phyloP scores from a whole-genome alignment of 2,888 invertebrate species.

The Metalampra italica region DNA sequence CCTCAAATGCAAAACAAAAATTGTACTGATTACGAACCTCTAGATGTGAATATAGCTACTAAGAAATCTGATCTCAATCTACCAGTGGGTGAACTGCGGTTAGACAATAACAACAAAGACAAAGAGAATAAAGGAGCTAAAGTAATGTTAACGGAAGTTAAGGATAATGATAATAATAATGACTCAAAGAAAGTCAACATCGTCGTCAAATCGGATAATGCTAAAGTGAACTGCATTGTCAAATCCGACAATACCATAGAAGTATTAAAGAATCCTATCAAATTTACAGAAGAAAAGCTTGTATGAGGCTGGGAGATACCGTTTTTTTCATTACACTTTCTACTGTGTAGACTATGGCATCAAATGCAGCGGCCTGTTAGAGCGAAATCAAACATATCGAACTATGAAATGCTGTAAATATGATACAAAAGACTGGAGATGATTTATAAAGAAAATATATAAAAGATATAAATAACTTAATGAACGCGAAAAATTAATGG shows the following conservation, averaged over 20 bases:
- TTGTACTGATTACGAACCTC: conserved; percentile 4
- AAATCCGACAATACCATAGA: conserved; percentile 36
- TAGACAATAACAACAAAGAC: conserved; percentile 56
- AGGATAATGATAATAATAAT: conserved; percentile 58
- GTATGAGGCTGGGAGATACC: conserved; percentile 61
- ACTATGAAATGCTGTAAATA: conserved; percentile 46
- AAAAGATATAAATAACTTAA: conserved; percentile 8
- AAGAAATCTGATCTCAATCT: conserved; percentile 55
- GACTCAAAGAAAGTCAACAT: conserved; percentile 34
- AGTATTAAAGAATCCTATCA: conserved; percentile 51
- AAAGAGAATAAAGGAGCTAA: conserved; percentile 28
- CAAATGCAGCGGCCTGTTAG: conserved; percentile 28
- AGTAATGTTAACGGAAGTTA: conserved; percentile 20
- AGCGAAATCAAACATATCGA: conserved; percentile 49
- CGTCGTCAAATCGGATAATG: conserved; percentile 29
- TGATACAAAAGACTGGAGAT: conserved; percentile 48
- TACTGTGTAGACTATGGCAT: conserved; percentile 41
- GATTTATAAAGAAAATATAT: conserved; percentile 21
- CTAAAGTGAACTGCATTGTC: conserved; percentile 34
- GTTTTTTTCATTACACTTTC: conserved; percentile 46
- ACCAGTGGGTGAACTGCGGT: conserved; percentile 26
- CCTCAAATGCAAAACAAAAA: conserved; percentile 56
- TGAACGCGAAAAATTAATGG: conserved; percentile 21
- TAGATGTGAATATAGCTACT: conserved; percentile 21
- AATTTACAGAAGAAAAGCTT: conserved; percentile 70